Evolutionary conservation across 92 coral and sea anemone species (phyloP), one percentile per base, ranked within the genome.

Genomic region (Virgularia gustaviana): DNA sequence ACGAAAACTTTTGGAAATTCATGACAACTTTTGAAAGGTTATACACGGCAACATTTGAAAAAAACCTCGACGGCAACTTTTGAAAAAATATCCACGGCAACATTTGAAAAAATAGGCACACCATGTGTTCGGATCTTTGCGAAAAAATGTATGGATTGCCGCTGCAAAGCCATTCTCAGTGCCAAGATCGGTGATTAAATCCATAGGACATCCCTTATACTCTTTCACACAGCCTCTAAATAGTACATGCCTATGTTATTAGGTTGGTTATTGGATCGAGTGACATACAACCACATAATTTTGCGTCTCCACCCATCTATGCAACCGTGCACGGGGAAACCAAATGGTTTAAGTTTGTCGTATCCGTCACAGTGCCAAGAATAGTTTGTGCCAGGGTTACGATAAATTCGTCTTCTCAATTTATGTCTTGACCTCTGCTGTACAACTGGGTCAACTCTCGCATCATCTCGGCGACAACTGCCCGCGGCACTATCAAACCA

Each of bases 331-430:
- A n/a, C n/a, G n/a, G n/a, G n/a, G n/a, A n/a, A n/a, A n/a, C n/a
- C n/a, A n/a, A n/a, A n/a, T n/a, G n/a, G n/a, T n/a, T n/a, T n/a
- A n/a, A n/a, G n/a, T n/a, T n/a, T n/a, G n/a, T n/a, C n/a, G n/a
- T n/a, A n/a, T n/a, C n/a, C n/a, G n/a, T n/a, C n/a, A n/a, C 75
- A 72, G 63, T 79, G 85, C 85, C 81, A 72, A 13, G 85, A 33
- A 38, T 33, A 61, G 44, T 77, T 74, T 30, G 83, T 82, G 65
- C 83, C 83, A 33, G 60, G 52, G 41, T 64, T 65, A 36, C 64
- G 86, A 44, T 81, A 81, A 19, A 78, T 55, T n/a, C 85, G 38
- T 64, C 86, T 76, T 37, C 47, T 78, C 74, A 76, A 70, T 52
- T 73, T 38, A 77, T 82, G 86, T 24, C 65, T 75, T 66, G 65